phyloP scores from a whole-genome alignment of 2,888 invertebrate species.

The Rhimphoctona megacephalus region DNA sequence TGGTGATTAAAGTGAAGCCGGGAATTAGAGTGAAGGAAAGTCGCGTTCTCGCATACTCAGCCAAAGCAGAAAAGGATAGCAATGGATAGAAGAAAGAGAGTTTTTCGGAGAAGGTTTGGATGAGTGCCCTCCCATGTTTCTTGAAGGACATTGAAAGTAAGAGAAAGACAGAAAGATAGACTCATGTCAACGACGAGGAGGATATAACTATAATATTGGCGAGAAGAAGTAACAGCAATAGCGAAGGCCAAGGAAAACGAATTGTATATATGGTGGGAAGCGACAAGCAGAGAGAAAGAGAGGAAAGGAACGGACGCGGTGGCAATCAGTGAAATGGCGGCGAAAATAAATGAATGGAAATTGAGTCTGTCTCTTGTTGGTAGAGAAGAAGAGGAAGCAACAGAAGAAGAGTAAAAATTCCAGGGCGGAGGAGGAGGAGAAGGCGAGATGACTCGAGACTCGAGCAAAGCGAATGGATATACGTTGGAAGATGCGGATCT shows the following conservation, averaged over 20 bases:
- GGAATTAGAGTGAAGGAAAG: slow-evolving; percentile 79
- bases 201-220: slow-evolving; percentile 40
- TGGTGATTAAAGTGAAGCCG: slow-evolving; percentile 82
- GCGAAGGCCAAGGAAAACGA: slow-evolving; percentile 16
- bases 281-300: slow-evolving; percentile 35
- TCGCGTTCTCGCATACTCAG: slow-evolving; percentile 62
- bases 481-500: slow-evolving; percentile 63
- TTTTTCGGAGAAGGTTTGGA: slow-evolving; percentile 22
- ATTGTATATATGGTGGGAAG: slow-evolving; percentile 49
- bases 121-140: slow-evolving; percentile 18
- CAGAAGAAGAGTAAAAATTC: slow-evolving; percentile 61
- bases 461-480: slow-evolving; percentile 65
- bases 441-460: slow-evolving; percentile 65
- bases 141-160: slow-evolving; percentile 36
- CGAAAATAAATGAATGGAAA: slow-evolving; percentile 84
- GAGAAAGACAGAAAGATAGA: slow-evolving; percentile 42
- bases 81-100: slow-evolving; percentile 34
- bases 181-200: slow-evolving; percentile 51
- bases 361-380: slow-evolving; percentile 81
- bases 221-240: slow-evolving; percentile 38
- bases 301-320: slow-evolving; percentile 68
- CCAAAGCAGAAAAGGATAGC: slow-evolving; percentile 42
- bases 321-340: slow-evolving; percentile 84
- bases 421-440: slow-evolving; percentile 36
- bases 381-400: slow-evolving; percentile 52